Evolutionary conservation across 2,888 invertebrate genomes (phyloP).

Genomic region (Amphipyra berbera): DNA sequence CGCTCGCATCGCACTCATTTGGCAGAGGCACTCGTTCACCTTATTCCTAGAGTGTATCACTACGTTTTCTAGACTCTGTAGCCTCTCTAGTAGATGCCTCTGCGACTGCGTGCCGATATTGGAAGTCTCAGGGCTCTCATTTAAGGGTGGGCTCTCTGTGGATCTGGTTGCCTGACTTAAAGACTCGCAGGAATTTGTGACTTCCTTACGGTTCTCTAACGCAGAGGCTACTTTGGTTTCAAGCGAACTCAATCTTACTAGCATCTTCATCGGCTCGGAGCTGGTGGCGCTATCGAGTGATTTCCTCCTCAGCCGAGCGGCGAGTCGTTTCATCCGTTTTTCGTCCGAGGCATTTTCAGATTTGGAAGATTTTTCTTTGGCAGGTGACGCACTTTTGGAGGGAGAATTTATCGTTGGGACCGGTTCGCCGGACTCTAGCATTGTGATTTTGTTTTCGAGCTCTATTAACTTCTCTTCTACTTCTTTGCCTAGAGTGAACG

Average conservation of each 20-base stretch:
- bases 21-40: conserved; percentile 92
- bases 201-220: conserved; percentile 80
- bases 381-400: conserved; percentile 88
- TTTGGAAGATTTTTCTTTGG: conserved; percentile 89
- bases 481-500: conserved; percentile 94
- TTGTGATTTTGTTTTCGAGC: conserved; percentile 93
- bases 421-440: conserved; percentile 89
- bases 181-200: conserved; percentile 90
- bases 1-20: conserved; percentile 91
- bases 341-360: conserved; percentile 85
- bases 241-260: conserved; percentile 93
- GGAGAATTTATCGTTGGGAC: conserved; percentile 84
- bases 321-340: conserved; percentile 86
- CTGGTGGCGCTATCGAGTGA: conserved; percentile 94
- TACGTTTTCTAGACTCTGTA: conserved; percentile 91
- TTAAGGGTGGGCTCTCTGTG: conserved; percentile 77
- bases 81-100: conserved; percentile 89
- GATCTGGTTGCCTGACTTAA: conserved; percentile 82
- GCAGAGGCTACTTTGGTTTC: conserved; percentile 94
- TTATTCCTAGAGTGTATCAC: conserved; percentile 91
- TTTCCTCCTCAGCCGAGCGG: conserved; percentile 91
- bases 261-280: conserved; percentile 94
- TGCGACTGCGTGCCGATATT: conserved; percentile 87
- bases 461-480: conserved; percentile 96
- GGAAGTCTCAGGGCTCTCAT: conserved; percentile 73